A percentile compares a stretch with the other conserved stretches of the same genome.
phyloP scores from a whole-genome alignment of 2,888 invertebrate genomes.

The Fragum sueziense region DNA sequence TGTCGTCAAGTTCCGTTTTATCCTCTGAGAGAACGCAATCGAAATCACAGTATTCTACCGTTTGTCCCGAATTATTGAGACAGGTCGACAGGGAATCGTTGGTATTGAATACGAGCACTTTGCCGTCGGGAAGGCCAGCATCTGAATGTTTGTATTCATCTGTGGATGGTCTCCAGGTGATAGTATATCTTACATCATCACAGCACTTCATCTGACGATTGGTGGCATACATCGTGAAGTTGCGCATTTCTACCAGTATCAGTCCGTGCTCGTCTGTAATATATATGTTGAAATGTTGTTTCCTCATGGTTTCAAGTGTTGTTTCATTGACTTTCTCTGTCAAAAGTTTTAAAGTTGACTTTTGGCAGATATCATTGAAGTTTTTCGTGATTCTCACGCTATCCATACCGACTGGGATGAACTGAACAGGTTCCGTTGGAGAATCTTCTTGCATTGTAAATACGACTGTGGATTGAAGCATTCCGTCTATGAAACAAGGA shows the following conservation, averaged over 20 bases:
- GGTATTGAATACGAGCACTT: not conserved
- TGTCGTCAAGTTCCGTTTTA: not conserved
- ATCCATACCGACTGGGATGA: conserved; percentile 3
- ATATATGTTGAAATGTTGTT: conserved; percentile 3
- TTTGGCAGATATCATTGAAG: not conserved
- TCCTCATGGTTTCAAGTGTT: not conserved
- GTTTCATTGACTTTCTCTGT: not conserved
- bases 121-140: not conserved
- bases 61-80: not conserved
- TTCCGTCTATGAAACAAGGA: conserved; percentile 10
- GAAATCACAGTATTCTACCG: not conserved
- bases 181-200: conserved; percentile 1
- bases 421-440: not conserved
- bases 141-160: not conserved
- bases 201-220: conserved; percentile 1
- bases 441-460: not conserved
- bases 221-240: not conserved
- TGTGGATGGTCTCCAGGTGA: not conserved
- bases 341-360: not conserved
- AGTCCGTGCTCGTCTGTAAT: not conserved
- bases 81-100: not conserved
- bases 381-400: not conserved
- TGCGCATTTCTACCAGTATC: not conserved
- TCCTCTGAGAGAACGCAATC: not conserved
- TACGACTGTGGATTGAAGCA: conserved; percentile 8